Evolutionary conservation across 2,888 invertebrate species (phyloP).

Genomic region (Heliconius aoede): DNA sequence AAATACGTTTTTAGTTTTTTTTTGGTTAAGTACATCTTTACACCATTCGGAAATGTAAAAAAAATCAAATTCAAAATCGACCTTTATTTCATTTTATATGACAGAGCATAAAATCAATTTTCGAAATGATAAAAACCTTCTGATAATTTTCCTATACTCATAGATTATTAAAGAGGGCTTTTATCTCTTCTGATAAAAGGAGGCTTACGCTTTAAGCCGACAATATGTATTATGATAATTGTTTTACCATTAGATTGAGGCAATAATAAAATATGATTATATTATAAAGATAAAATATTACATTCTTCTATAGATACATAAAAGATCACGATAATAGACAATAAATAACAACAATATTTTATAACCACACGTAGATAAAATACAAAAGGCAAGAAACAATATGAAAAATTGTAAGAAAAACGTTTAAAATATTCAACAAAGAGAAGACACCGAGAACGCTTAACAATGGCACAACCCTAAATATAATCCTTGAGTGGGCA

Average conservation of each 20-base stretch:
- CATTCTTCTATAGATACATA: not conserved
- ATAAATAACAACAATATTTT: not conserved
- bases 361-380: not conserved
- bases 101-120: too few species aligned
- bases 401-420: slow-evolving; percentile 44
- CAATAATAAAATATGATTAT: too few species aligned
- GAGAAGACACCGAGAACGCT: slow-evolving; percentile 52
- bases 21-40: too few species aligned
- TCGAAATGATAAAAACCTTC: too few species aligned
- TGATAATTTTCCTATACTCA: too few species aligned
- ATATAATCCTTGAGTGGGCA: slow-evolving; percentile 77
- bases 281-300: not conserved
- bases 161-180: too few species aligned
- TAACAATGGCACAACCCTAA: slow-evolving; percentile 60
- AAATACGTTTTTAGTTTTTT: too few species aligned
- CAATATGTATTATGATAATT: not conserved
- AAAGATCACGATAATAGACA: not conserved
- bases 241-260: not conserved
- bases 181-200: too few species aligned
- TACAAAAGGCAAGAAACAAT: slow-evolving; percentile 4
- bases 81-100: too few species aligned
- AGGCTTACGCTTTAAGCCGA: too few species aligned
- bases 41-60: too few species aligned
- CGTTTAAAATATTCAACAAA: slow-evolving; percentile 36
- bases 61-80: too few species aligned